A percentile compares a stretch with the other conserved stretches of the same genome.
Evolutionary conservation across 2,888 invertebrate species (phyloP).

Genomic region (Trachelus stipa): DNA sequence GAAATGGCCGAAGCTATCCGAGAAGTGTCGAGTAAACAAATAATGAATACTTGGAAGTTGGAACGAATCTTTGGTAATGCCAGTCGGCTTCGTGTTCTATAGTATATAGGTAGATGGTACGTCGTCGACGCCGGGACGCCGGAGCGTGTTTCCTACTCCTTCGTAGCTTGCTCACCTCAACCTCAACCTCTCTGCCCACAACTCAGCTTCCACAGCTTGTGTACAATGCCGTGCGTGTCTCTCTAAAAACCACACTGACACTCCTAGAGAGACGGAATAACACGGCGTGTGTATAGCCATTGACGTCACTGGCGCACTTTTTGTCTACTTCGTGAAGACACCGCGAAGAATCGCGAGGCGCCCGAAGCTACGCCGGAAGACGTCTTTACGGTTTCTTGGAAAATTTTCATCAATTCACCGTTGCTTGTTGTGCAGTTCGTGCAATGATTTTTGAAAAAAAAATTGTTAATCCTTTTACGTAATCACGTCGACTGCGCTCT

Average conservation of each 20-base stretch:
- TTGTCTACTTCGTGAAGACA: background rate
- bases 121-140: slow-evolving; percentile 28
- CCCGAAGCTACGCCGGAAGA: background rate
- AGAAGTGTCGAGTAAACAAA: slow-evolving; percentile 37
- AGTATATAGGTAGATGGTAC: slow-evolving; percentile 16
- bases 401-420: background rate
- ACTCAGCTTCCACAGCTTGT: slow-evolving; percentile 31
- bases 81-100: slow-evolving; percentile 29
- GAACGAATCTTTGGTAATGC: slow-evolving; percentile 45
- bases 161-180: slow-evolving; percentile 33
- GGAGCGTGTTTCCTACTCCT: background rate
- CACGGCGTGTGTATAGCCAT: slow-evolving; percentile 1
- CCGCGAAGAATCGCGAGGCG: background rate
- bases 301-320: slow-evolving; percentile 9
- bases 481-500: background rate
- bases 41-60: slow-evolving; percentile 52
- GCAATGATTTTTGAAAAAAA: background rate
- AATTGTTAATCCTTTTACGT: background rate
- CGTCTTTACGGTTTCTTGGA: background rate
- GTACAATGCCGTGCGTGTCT: slow-evolving; percentile 27
- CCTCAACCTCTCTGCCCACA: slow-evolving; percentile 31
- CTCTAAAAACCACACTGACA: slow-evolving; percentile 5
- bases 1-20: slow-evolving; percentile 42
- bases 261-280: slow-evolving; percentile 7
- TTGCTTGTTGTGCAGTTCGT: background rate